Conservation (phyloP, 2,888 invertebrate species). For the Corbicula japonica region DNA sequence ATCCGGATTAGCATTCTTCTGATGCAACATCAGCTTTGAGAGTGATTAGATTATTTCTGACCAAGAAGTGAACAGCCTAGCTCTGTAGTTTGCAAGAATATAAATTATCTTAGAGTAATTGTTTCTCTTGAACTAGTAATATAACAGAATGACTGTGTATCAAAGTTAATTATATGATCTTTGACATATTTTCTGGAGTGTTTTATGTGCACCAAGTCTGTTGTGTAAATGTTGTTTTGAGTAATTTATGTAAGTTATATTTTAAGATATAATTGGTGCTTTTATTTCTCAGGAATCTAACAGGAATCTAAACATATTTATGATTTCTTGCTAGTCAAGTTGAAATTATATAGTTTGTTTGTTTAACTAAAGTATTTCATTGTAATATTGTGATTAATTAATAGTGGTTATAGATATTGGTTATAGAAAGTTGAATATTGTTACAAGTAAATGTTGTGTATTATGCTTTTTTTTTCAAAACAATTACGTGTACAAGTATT, state of each 20-base stretch:
- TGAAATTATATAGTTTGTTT: not conserved
- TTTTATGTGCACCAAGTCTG: not conserved
- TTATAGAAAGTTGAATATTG: not conserved
- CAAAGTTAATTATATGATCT: not conserved
- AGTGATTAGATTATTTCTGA: not conserved
- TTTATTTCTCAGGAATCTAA: not conserved
- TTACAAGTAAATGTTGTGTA: not conserved
- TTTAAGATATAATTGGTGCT: not conserved
- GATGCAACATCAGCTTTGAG: not conserved
- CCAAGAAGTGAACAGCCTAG: not conserved
- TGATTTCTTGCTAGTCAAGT: too few species aligned
- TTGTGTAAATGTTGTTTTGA: not conserved
- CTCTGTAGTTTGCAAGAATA: not conserved
- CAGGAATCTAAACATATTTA: not conserved
- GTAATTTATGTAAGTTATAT: not conserved
- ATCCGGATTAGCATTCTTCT: not conserved
- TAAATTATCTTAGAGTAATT: not conserved
- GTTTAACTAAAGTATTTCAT: not conserved
- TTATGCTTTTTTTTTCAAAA: not conserved
- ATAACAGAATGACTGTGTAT: not conserved
- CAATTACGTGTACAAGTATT: not conserved
- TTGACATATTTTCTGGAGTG: not conserved
- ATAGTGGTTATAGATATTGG: not conserved
- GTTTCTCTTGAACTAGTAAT: not conserved
- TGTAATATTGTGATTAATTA: not conserved